Conservation (phyloP, 2,888 invertebrate genomes). For the Hydroisotoma schaefferi region DNA sequence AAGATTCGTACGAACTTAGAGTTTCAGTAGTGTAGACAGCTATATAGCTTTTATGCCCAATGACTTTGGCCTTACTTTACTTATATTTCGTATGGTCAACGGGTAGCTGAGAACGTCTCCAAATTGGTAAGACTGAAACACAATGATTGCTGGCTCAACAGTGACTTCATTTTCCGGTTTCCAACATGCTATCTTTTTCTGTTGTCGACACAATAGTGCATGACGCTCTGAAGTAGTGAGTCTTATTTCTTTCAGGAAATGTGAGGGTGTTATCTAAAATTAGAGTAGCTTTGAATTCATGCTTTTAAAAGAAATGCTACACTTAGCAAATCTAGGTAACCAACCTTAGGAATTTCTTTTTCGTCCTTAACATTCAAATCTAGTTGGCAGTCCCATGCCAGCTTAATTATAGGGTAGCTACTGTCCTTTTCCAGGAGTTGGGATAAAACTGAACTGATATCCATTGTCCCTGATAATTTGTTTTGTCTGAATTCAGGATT, state of each 20-base stretch:
- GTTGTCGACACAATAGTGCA: conserved; percentile 35
- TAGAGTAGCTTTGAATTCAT: not conserved
- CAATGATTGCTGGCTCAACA: conserved; percentile 37
- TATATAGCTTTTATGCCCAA: not conserved
- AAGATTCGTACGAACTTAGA: not conserved
- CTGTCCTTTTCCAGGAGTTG: conserved; percentile 29
- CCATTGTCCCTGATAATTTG: conserved; percentile 24
- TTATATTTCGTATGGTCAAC: conserved; percentile 35
- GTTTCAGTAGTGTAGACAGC: not conserved
- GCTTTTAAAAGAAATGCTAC: not conserved
- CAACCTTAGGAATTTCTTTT: conserved; percentile 13
- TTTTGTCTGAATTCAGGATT: no score
- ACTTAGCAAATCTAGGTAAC: not conserved
- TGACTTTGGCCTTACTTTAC: conserved; percentile 40
- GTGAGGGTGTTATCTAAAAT: conserved; percentile 37
- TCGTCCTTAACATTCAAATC: conserved; percentile 15
- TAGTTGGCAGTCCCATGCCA: conserved; percentile 41
- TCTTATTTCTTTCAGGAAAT: conserved; percentile 38
- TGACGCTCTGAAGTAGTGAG: conserved; percentile 35
- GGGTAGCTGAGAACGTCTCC: conserved; percentile 26
- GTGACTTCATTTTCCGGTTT: conserved; percentile 26
- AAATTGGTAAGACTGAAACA: conserved; percentile 40
- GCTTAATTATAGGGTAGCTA: conserved; percentile 39
- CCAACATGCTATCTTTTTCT: conserved; percentile 30
- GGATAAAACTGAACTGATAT: conserved; percentile 26